A percentile compares a stretch with the other conserved stretches of the same genome.
These are phyloP conservation scores for Oryzias woworae DNA, from an alignment of 2,113 vertebrate genomes.

Conservation along the genomic window DNA sequence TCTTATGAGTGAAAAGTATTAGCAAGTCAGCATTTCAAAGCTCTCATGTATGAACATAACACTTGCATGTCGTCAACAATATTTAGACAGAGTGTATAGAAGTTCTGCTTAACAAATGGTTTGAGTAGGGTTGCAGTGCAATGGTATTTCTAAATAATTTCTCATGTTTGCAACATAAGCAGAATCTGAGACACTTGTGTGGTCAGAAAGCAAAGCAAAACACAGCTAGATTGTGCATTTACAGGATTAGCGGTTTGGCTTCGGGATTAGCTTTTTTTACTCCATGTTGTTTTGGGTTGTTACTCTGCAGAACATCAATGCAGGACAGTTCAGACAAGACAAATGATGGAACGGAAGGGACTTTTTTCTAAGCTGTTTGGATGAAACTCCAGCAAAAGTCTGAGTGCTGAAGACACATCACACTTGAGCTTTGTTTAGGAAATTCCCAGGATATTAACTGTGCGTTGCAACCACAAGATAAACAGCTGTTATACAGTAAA, in stretches of 20 bases:
- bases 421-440: conserved; percentile 16
- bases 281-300: not conserved
- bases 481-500: conserved; percentile 21
- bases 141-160: not conserved
- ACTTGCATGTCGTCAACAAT: not conserved
- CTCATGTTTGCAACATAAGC: not conserved
- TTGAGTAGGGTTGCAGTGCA: not conserved
- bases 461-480: not conserved
- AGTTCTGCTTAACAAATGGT: not conserved
- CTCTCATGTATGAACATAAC: not conserved
- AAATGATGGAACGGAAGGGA: not conserved
- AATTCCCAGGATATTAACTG: conserved; percentile 14
- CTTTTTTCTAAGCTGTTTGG: not conserved
- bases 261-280: not conserved
- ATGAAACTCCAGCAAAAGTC: not conserved
- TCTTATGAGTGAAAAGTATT: not conserved
- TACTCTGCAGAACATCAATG: not conserved
- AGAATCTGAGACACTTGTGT: conserved; percentile 1
- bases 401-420: conserved; percentile 20
- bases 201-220: not conserved
- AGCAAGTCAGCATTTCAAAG: not conserved
- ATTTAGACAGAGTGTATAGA: not conserved
- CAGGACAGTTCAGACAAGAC: not conserved
- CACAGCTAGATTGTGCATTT: not conserved
- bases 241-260: not conserved